These are phyloP conservation scores for Drosophila atripex DNA, from an alignment of 2,888 invertebrate species.

Conservation along the genomic window DNA sequence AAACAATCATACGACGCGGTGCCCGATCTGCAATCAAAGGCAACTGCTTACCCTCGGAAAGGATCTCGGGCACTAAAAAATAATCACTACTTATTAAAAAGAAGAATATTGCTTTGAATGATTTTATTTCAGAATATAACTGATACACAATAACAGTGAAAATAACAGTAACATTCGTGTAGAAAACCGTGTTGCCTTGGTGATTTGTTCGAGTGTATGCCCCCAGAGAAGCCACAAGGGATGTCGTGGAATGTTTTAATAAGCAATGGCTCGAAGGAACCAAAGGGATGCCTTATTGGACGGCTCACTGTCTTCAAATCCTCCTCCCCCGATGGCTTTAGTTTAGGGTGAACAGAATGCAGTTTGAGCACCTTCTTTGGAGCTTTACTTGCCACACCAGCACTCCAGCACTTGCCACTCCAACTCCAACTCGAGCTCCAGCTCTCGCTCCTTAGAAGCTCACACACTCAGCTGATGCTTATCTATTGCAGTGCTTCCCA, in stretches of 20 bases:
- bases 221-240: slow-evolving; percentile 8
- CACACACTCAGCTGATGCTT: slow-evolving; percentile 60
- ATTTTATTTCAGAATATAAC: not conserved
- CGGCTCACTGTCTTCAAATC: slow-evolving; percentile 10
- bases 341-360: slow-evolving; percentile 51
- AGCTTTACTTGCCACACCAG: slow-evolving; percentile 4
- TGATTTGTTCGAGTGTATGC: not conserved
- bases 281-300: slow-evolving; percentile 50
- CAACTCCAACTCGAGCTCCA: not conserved
- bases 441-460: not conserved
- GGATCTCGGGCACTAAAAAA: slow-evolving; percentile 30
- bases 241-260: slow-evolving; percentile 60
- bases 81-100: not conserved
- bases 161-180: too few relatives aligned
- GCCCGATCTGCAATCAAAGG: slow-evolving; percentile 68
- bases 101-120: too few relatives aligned
- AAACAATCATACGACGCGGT: slow-evolving; percentile 71
- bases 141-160: not conserved
- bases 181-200: not conserved
- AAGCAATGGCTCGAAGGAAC: slow-evolving; percentile 53
- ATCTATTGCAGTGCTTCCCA: slow-evolving; percentile 65
- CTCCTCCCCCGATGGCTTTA: slow-evolving; percentile 20
- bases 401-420: not conserved
- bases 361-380: slow-evolving; percentile 27
- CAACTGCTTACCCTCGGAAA: slow-evolving; percentile 48